These are phyloP conservation scores for Caenorhabditis uteleia DNA, from an alignment of 2,888 invertebrate genomes.

Conservation along the genomic window DNA sequence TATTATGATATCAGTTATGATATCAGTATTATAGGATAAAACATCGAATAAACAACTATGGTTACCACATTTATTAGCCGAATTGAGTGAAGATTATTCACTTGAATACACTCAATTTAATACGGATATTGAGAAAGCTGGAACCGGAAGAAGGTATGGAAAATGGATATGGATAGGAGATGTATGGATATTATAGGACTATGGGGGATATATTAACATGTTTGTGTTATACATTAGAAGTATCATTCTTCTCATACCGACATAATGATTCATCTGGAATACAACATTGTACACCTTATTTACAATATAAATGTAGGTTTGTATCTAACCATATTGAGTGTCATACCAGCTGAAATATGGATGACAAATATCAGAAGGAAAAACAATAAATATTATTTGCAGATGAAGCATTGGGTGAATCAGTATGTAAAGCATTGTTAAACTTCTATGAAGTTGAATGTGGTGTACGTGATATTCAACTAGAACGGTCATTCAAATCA, in stretches of 20 bases:
- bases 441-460: constrained; percentile 34
- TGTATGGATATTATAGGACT: constrained; percentile 31
- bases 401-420: constrained; percentile 46
- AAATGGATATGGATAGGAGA: background rate
- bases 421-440: constrained; percentile 25
- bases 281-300: constrained; percentile 52
- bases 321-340: background rate
- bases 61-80: constrained; percentile 87
- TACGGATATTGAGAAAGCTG: constrained; percentile 83
- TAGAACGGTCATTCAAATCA: constrained; percentile 26
- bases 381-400: too few relatives aligned
- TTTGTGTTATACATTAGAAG: constrained; percentile 63
- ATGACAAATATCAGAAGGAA: too few relatives aligned
- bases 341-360: too few relatives aligned
- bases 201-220: constrained; percentile 59
- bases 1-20: too few relatives aligned
- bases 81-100: constrained; percentile 87
- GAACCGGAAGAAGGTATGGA: constrained; percentile 79
- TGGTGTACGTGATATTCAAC: constrained; percentile 15
- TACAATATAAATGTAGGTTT: constrained; percentile 55
- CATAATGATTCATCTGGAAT: constrained; percentile 42
- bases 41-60: constrained; percentile 80
- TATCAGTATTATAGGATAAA: constrained; percentile 24
- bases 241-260: constrained; percentile 61
- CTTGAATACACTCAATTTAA: constrained; percentile 88